These are phyloP conservation scores for Cacatua alba DNA, from an alignment of 2,113 vertebrate genomes.

Conservation along the genomic window DNA sequence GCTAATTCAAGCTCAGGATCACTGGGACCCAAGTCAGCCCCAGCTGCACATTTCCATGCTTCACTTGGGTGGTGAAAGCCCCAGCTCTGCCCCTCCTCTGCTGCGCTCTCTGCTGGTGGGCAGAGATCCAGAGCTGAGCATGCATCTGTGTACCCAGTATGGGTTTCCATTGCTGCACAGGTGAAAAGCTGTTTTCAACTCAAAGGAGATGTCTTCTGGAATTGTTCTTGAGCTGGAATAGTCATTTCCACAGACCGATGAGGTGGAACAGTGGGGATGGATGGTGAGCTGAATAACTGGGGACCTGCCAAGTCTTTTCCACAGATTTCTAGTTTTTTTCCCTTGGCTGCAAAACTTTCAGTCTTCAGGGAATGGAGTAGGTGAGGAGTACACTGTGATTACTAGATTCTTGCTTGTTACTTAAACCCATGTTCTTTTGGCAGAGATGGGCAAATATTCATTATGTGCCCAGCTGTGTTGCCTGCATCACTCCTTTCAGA, in stretches of 20 bases:
- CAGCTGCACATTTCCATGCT: accelerated
- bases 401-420: background rate
- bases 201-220: background rate
- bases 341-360: background rate
- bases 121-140: background rate
- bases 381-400: background rate
- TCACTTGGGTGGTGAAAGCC: background rate
- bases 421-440: background rate
- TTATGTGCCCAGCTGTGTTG: background rate
- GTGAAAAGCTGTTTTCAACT: background rate
- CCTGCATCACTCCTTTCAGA: background rate
- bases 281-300: background rate
- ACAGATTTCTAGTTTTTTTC: background rate
- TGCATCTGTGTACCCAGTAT: background rate
- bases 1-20: background rate
- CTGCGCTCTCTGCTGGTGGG: background rate
- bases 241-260: background rate
- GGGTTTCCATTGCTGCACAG: background rate
- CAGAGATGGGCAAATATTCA: background rate
- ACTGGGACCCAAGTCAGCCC: background rate
- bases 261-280: background rate
- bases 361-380: background rate
- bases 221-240: background rate
- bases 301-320: background rate
- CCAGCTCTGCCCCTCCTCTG: accelerated